Evolutionary conservation across 2,888 invertebrate species (phyloP).

Genomic region (Yponomeuta sedellus): DNA sequence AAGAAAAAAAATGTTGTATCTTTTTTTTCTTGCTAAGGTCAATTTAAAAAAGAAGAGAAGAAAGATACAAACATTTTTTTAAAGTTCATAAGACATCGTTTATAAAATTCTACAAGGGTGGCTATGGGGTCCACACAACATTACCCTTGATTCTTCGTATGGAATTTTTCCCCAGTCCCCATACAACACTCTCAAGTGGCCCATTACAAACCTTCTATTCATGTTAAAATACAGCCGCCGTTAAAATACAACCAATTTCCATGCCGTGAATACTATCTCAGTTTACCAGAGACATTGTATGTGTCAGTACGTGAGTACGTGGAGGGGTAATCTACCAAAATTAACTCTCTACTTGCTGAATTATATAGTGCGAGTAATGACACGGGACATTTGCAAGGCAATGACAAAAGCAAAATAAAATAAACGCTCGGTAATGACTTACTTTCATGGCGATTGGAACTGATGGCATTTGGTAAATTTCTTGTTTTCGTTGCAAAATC

Average conservation of each 20-base stretch:
- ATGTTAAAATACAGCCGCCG: slow-evolving; percentile 43
- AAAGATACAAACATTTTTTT: too few relatives aligned
- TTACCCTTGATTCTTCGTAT: too few relatives aligned
- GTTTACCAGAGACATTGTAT: not conserved
- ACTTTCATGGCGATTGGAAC: not conserved
- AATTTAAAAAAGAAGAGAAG: too few relatives aligned
- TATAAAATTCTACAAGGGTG: too few relatives aligned
- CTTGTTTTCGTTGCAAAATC: too few relatives aligned
- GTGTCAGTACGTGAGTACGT: not conserved
- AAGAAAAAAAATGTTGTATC: too few relatives aligned
- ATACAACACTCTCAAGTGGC: not conserved
- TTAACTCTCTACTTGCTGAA: not conserved
- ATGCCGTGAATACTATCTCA: slow-evolving; percentile 18
- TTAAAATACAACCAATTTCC: slow-evolving; percentile 53
- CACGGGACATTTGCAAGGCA: not conserved
- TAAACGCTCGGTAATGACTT: not conserved
- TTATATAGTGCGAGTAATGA: not conserved
- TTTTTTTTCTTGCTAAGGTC: too few relatives aligned
- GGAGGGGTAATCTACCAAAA: not conserved
- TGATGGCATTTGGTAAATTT: not conserved
- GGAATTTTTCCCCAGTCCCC: too few relatives aligned
- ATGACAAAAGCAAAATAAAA: not conserved
- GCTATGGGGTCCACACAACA: too few relatives aligned
- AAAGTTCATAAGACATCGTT: too few relatives aligned
- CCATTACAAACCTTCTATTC: not conserved